phyloP scores from a whole-genome alignment of 2,113 vertebrate genomes.

The Mesitornis unicolor region DNA sequence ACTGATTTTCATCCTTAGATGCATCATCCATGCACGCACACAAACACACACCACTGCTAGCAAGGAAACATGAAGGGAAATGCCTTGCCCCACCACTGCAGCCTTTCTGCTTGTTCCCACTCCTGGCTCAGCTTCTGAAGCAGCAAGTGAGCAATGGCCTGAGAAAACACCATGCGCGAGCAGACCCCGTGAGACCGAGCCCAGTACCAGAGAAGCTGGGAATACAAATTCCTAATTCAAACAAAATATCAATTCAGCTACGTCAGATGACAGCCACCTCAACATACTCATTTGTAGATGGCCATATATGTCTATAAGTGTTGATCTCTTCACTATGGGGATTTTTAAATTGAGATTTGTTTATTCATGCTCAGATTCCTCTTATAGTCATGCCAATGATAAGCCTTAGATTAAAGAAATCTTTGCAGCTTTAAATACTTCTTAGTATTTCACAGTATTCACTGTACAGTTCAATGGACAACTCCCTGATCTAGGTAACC shows the following conservation, averaged over 20 bases:
- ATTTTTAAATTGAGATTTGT: constrained; percentile 37
- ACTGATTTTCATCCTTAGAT: not conserved
- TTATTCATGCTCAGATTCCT: constrained; percentile 40
- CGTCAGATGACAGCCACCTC: not conserved
- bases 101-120: not conserved
- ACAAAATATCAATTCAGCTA: not conserved
- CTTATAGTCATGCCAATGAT: constrained; percentile 45
- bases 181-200: rapidly evolving
- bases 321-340: constrained; percentile 5
- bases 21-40: not conserved
- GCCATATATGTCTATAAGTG: not conserved
- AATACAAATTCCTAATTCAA: not conserved
- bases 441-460: not conserved
- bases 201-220: not conserved
- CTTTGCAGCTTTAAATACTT: constrained; percentile 6
- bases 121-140: not conserved
- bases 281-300: not conserved
- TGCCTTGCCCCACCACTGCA: not conserved
- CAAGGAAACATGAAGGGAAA: not conserved
- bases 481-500: constrained; percentile 52
- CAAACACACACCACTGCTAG: not conserved
- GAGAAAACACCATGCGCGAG: not conserved
- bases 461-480: constrained; percentile 38
- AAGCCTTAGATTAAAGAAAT: constrained; percentile 55
- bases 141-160: not conserved